These are phyloP conservation scores for Spodoptera litura DNA, from an alignment of 1,140 invertebrate species.

Conservation along the genomic window DNA sequence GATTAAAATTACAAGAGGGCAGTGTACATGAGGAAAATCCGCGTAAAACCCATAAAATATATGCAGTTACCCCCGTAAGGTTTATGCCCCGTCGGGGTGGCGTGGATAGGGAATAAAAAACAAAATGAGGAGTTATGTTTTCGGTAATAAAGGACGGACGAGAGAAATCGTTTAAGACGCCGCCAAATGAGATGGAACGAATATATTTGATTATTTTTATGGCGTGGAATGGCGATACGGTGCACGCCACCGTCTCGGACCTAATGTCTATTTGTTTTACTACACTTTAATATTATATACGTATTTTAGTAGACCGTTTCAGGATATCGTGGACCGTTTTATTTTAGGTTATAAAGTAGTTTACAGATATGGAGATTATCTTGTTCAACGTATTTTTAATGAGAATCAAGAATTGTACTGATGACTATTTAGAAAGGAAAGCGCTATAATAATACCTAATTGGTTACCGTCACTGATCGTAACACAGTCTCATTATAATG, in stretches of 20 bases:
- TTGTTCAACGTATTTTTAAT: background rate
- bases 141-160: constrained; percentile 85
- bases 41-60: constrained; percentile 74
- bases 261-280: constrained; percentile 84
- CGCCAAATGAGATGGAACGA: constrained; percentile 85
- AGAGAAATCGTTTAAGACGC: constrained; percentile 86
- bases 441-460: constrained; percentile 28
- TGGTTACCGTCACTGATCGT: constrained; percentile 25
- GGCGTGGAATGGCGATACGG: constrained; percentile 82
- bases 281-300: constrained; percentile 50
- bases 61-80: constrained; percentile 76
- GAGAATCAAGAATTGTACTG: background rate
- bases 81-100: constrained; percentile 69
- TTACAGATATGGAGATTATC: background rate
- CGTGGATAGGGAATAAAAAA: constrained; percentile 84
- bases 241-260: constrained; percentile 54
- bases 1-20: constrained; percentile 59
- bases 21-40: constrained; percentile 67
- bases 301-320: constrained; percentile 38
- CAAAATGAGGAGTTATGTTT: constrained; percentile 86
- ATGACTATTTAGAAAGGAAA: constrained; percentile 16
- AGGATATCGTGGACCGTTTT: constrained; percentile 3
- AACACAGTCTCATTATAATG: constrained; percentile 27
- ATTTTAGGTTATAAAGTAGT: background rate
- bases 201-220: constrained; percentile 86